These are phyloP conservation scores for Acanthococcus lagerstroemiae DNA, from an alignment of 2,888 invertebrate genomes.

Conservation along the genomic window DNA sequence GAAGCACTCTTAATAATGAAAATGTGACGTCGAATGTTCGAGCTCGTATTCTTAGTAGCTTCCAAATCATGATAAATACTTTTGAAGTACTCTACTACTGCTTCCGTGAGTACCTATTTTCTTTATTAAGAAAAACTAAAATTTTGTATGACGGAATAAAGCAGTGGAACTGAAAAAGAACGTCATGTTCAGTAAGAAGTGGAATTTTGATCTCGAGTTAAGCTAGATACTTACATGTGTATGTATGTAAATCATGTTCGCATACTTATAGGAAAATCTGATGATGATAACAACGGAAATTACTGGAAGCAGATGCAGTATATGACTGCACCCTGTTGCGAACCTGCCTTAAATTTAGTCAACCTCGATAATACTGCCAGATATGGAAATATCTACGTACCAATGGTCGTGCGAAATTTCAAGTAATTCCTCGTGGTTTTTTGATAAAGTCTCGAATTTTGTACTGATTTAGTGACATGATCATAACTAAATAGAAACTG, in stretches of 20 bases:
- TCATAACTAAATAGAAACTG: background rate
- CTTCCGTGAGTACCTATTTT: constrained; percentile 20
- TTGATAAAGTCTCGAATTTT: no score
- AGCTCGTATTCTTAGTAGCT: constrained; percentile 2
- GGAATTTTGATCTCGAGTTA: no score
- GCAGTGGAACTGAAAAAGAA: no score
- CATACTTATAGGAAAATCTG: no score
- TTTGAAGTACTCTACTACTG: constrained; percentile 15
- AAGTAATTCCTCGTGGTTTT: no score
- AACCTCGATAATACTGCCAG: constrained; percentile 1
- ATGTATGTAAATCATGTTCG: no score
- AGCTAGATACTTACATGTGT: no score
- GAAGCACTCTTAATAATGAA: constrained; percentile 4
- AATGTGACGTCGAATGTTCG: constrained; percentile 13
- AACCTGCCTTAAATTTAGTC: constrained; percentile 3
- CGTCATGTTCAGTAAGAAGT: no score
- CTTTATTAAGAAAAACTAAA: no score
- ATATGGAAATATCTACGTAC: constrained; percentile 1
- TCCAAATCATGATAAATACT: constrained; percentile 11
- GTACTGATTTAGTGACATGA: no score
- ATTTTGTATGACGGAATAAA: no score
- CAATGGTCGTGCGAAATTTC: constrained; percentile 12
- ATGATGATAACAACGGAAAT: background rate
- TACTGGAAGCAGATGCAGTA: constrained; percentile 11
- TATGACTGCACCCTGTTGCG: constrained; percentile 1